Percentiles rank a stretch among this genome's conserved stretches.
Evolutionary conservation across 2,888 invertebrate species (phyloP).

Genomic region (Sthenelais limicola): DNA sequence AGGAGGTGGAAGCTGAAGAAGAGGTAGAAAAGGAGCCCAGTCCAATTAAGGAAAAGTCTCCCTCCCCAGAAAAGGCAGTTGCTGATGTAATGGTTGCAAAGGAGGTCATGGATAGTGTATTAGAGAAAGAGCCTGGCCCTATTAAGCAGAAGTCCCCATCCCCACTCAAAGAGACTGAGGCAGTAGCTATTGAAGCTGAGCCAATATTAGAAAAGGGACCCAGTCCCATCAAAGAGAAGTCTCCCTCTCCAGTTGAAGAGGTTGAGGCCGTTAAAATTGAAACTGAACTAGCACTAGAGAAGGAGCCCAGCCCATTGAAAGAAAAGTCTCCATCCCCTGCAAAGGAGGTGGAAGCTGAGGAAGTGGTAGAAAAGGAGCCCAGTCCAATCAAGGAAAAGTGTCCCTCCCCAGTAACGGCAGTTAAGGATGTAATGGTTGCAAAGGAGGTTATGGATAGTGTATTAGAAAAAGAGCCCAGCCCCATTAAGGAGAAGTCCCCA

Average conservation of each 20-base stretch:
- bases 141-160: not conserved
- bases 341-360: conserved; percentile 1
- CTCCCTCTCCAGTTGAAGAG: conserved; percentile 14
- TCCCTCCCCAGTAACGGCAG: not conserved
- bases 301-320: conserved; percentile 1
- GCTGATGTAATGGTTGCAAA: not conserved
- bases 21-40: not conserved
- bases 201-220: not conserved
- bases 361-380: conserved; percentile 74
- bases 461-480: conserved; percentile 70
- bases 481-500: conserved; percentile 76
- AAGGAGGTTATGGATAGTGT: not conserved
- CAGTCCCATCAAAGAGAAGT: conserved; percentile 11
- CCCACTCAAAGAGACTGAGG: not conserved
- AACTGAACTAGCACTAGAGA: conserved; percentile 51
- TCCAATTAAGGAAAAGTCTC: not conserved
- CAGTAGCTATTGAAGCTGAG: not conserved
- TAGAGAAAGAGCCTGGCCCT: not conserved
- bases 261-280: conserved; percentile 75
- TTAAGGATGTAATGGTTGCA: not conserved
- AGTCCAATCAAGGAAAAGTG: conserved; percentile 26
- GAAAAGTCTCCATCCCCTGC: conserved; percentile 69
- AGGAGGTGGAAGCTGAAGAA: too few species aligned
- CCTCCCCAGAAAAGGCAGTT: not conserved
- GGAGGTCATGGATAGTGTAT: not conserved